Percentiles rank a stretch among this genome's conserved stretches.
These are phyloP conservation scores for Mormyrus proboscirostris DNA, from an alignment of 2,797 vertebrate genomes.

Conservation along the genomic window DNA sequence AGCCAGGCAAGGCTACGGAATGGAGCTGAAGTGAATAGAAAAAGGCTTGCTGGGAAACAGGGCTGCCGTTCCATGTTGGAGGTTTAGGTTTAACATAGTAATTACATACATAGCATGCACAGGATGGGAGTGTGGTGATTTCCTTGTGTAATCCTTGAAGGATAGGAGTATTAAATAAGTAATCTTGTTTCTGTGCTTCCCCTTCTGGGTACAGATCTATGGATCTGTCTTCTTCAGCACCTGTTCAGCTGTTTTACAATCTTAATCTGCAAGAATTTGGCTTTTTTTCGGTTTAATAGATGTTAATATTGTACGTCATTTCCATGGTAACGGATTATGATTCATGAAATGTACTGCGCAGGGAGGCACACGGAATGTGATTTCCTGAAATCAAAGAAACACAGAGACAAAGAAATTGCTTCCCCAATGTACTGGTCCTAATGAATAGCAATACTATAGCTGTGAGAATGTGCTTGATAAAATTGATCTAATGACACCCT, in stretches of 20 bases:
- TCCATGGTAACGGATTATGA: constrained; percentile 11
- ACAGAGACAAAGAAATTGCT: background rate
- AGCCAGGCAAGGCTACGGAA: constrained; percentile 18
- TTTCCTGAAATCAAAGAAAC: background rate
- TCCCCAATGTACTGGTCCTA: background rate
- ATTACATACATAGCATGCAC: background rate
- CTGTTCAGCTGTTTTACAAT: background rate
- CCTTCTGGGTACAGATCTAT: background rate
- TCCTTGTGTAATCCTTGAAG: background rate
- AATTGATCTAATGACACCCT: background rate
- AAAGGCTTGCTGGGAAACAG: background rate
- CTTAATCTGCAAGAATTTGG: background rate
- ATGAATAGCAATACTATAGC: background rate
- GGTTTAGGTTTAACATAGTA: background rate
- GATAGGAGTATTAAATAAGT: background rate
- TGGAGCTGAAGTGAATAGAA: background rate
- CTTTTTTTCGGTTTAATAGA: background rate
- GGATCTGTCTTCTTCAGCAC: background rate
- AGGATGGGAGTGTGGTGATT: background rate
- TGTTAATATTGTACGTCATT: background rate
- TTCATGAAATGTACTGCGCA: background rate
- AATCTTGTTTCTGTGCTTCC: background rate
- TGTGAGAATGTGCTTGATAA: background rate
- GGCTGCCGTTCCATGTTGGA: background rate
- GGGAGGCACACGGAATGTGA: background rate